Conservation (phyloP, 2,113 vertebrate species). For the Oenanthe melanoleuca region DNA sequence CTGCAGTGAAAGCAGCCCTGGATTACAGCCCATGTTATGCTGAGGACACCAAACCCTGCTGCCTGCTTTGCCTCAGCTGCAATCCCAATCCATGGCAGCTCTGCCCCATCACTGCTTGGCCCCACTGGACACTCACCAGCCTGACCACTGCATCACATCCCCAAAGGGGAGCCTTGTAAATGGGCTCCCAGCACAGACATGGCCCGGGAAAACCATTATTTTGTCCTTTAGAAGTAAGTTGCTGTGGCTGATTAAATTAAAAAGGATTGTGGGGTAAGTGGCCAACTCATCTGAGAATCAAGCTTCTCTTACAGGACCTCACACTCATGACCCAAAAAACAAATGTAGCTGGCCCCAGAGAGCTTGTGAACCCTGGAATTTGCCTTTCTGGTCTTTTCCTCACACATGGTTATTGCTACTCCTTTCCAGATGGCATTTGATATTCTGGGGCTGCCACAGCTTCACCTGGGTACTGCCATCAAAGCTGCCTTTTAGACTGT, state of each 20-base stretch:
- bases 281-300: neutral
- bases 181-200: neutral
- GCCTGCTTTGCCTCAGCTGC: neutral
- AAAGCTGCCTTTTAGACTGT: neutral
- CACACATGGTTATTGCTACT: neutral
- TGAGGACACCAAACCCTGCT: neutral
- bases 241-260: neutral
- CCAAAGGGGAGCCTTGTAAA: neutral
- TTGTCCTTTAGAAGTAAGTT: neutral
- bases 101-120: neutral
- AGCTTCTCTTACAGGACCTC: neutral
- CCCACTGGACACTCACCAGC: neutral
- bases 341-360: neutral
- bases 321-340: neutral
- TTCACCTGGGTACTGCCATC: neutral
- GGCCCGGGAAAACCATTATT: neutral
- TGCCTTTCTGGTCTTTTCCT: neutral
- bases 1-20: neutral
- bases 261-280: neutral
- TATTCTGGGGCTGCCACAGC: neutral
- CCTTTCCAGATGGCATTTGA: neutral
- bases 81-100: neutral
- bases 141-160: accelerated
- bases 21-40: neutral
- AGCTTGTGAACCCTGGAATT: neutral